Percentiles rank a stretch among this genome's conserved stretches.
These are phyloP conservation scores for Perizoma flavofasciatum DNA, from an alignment of 2,888 invertebrate genomes.

Conservation along the genomic window DNA sequence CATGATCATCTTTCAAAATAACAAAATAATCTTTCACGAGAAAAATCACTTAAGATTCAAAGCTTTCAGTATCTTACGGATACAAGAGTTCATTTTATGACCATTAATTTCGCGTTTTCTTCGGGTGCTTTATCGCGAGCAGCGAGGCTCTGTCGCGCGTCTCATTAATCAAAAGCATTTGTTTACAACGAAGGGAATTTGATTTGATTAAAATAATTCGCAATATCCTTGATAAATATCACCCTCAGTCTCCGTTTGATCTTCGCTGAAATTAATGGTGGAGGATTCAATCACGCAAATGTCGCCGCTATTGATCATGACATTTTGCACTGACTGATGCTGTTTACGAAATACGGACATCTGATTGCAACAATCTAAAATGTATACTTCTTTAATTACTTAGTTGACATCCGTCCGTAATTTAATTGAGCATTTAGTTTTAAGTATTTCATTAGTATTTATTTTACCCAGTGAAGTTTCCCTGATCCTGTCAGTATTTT, in stretches of 20 bases:
- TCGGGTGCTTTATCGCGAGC: slow-evolving; percentile 82
- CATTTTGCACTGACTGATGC: slow-evolving; percentile 48
- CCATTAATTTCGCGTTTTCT: slow-evolving; percentile 83
- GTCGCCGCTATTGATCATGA: slow-evolving; percentile 62
- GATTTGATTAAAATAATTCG: slow-evolving; percentile 85
- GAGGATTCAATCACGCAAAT: slow-evolving; percentile 82
- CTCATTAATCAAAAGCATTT: slow-evolving; percentile 85
- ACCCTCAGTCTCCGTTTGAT: slow-evolving; percentile 84
- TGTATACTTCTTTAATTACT: slow-evolving; percentile 26
- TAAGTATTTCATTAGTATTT: background rate
- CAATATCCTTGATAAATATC: slow-evolving; percentile 85
- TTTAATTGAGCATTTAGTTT: background rate
- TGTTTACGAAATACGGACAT: slow-evolving; percentile 28
- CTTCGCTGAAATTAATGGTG: slow-evolving; percentile 81
- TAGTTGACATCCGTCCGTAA: background rate
- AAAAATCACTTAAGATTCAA: slow-evolving; percentile 81
- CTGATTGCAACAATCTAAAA: slow-evolving; percentile 23
- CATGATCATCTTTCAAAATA: slow-evolving; percentile 74
- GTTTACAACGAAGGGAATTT: slow-evolving; percentile 84
- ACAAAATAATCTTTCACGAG: too few relatives aligned
- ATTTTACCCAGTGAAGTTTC: too few relatives aligned
- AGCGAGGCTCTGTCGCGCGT: slow-evolving; percentile 82
- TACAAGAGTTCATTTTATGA: slow-evolving; percentile 84
- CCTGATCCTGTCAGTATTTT: too few relatives aligned
- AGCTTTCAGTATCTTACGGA: slow-evolving; percentile 80